Evolutionary conservation across 2,888 invertebrate genomes (phyloP), one percentile per base, ranked within the genome.

Genomic region (Polymixis flavicincta): DNA sequence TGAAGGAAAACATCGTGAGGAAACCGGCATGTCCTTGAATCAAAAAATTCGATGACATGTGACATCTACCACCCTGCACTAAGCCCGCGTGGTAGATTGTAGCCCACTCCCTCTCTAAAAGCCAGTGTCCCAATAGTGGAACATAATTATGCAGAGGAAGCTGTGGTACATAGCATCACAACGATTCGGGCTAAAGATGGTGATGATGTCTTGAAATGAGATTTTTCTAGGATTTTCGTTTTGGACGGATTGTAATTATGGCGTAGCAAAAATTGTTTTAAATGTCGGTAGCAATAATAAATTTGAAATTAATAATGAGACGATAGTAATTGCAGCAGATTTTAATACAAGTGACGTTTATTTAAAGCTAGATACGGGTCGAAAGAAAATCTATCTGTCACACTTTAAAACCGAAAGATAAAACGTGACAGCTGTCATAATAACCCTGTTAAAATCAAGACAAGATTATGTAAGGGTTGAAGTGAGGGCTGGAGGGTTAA

Each of bases 341-440:
- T 74, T 37, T 48, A 81, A 50, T n/a, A 54, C 42, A 65, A 48
- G 22, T 64, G 75, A 65, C 54, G 13, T 54, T 13, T 69, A 52
- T 5, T 5, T 52, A 19, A 64, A 63, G 22, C 60, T 50, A 69
- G 68, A 79, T 54, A 63, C 8, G 83, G 71, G 72, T 67, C 54
- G 55, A 70, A 82, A 55, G 76, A 72, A 64, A 78, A 55, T 65
- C 32, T 59, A 65, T 78, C 79, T 79, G 80, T 74, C 81, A 84
- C 45, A 68, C 32, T 70, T 59, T 77, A 63, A 71, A 83, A 85
- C 85, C 69, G 48, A 57, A 77, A 82, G 84, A 78, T 78, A 73
- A 64, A 71, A 82, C 80, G 28, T 85, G 88, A 87, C 87, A 87
- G 76, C 74, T 87, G 87, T 85, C 87, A 85, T 75, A 88, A 82